phyloP scores from a whole-genome alignment of 2,888 invertebrate genomes.

The Pantelozetes paolii region DNA sequence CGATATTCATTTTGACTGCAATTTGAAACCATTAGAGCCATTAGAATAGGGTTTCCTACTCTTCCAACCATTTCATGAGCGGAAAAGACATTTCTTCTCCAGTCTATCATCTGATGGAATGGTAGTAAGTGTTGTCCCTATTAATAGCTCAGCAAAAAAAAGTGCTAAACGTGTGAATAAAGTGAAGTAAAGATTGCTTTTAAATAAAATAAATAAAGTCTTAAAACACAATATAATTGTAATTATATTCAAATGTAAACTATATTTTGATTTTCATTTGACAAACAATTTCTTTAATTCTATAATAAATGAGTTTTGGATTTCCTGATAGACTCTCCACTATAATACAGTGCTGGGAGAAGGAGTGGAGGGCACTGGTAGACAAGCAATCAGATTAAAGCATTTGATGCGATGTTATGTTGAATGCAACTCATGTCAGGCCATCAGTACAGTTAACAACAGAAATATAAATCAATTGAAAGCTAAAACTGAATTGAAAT shows the following conservation, averaged over 20 bases:
- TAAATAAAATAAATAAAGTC: conserved; percentile 9
- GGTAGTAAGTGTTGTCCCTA: neutral
- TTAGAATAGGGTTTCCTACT: neutral
- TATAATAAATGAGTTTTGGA: conserved; percentile 34
- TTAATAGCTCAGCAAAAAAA: conserved; percentile 32
- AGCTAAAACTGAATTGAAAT: conserved; percentile 19
- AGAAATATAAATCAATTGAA: conserved; percentile 31
- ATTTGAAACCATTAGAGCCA: conserved; percentile 28
- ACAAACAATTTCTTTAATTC: conserved; percentile 22
- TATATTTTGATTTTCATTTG: conserved; percentile 8
- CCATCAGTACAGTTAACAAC: conserved; percentile 31
- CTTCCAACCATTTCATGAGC: conserved; percentile 32
- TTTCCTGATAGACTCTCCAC: conserved; percentile 8
- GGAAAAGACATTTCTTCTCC: neutral
- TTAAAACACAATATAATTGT: neutral
- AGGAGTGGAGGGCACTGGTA: neutral
- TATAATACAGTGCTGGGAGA: neutral
- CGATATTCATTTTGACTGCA: neutral
- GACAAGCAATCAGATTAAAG: conserved; percentile 26
- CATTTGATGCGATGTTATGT: neutral
- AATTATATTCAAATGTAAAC: neutral
- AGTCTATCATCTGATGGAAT: conserved; percentile 23
- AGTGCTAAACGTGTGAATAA: conserved; percentile 29
- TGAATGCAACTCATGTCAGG: conserved; percentile 4
- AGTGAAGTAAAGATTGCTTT: conserved; percentile 7